Conservation (phyloP, 2,888 invertebrate genomes). For the Sarcophaga carnaria region DNA sequence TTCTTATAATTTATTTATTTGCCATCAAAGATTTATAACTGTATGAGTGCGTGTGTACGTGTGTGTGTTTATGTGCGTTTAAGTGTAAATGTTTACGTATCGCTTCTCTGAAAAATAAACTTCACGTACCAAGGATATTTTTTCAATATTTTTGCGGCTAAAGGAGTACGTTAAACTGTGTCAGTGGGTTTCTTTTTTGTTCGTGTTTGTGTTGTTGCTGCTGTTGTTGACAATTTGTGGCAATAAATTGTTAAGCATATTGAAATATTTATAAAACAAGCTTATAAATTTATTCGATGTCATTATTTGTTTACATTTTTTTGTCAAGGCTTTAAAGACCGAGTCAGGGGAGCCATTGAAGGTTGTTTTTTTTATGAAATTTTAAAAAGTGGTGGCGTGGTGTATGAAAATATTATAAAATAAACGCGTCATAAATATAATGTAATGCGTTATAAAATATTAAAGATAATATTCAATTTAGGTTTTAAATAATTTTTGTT, state of each 20-base stretch:
- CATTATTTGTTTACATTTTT: background rate
- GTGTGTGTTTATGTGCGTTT: background rate
- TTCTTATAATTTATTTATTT: constrained; percentile 37
- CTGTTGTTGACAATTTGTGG: constrained; percentile 10
- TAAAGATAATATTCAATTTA: too few species aligned
- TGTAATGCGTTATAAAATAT: too few species aligned
- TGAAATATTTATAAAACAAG: background rate
- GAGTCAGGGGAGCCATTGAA: too few species aligned
- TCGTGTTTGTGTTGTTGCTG: background rate
- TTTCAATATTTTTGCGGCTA: background rate
- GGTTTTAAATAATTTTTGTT: too few species aligned
- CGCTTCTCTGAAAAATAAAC: background rate
- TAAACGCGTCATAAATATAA: too few species aligned
- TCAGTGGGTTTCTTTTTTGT: background rate
- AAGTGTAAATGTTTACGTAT: background rate
- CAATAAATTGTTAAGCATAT: constrained; percentile 19
- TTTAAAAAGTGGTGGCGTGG: too few species aligned
- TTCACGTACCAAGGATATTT: background rate
- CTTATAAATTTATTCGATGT: background rate
- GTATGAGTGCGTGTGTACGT: background rate
- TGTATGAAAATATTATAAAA: too few species aligned
- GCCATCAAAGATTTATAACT: background rate
- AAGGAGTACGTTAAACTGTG: background rate
- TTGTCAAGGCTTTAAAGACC: too few species aligned
- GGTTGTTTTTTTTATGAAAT: too few species aligned